These are phyloP conservation scores for Psilanteris sp. DNA, from an alignment of 1,140 invertebrate genomes.

Conservation along the genomic window DNA sequence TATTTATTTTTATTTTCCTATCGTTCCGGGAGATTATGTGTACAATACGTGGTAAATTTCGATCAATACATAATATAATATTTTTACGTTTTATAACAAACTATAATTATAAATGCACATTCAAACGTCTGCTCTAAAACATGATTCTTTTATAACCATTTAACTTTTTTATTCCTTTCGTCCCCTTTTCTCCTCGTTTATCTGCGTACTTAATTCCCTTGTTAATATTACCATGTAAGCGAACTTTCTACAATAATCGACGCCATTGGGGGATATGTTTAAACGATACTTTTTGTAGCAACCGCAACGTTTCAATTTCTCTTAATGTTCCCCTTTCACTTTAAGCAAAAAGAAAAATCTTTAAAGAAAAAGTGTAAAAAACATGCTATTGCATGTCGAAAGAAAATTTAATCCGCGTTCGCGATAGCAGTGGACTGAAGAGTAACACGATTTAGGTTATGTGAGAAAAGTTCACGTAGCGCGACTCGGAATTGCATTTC, in stretches of 20 bases:
- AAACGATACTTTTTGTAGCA: slow-evolving; percentile 32
- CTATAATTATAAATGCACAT: too few species aligned
- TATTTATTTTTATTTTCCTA: too few species aligned
- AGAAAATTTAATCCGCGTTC: slow-evolving; percentile 47
- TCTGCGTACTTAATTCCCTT: slow-evolving; percentile 9
- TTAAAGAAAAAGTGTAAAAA: slow-evolving; percentile 4
- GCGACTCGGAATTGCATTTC: slow-evolving; percentile 45
- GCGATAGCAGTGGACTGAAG: slow-evolving; percentile 52
- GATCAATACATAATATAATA: too few species aligned
- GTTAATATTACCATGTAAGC: slow-evolving; percentile 15
- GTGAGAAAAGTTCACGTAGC: slow-evolving; percentile 50
- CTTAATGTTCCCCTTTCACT: too few species aligned
- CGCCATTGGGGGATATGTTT: slow-evolving; percentile 22
- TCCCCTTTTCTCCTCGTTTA: neutral
- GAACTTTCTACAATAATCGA: slow-evolving; percentile 37
- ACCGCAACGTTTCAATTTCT: slow-evolving; percentile 39
- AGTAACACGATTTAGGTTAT: slow-evolving; percentile 58
- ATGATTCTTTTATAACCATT: too few species aligned
- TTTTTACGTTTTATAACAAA: too few species aligned
- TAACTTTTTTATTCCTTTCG: too few species aligned
- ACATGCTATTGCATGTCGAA: slow-evolving; percentile 40
- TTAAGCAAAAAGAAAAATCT: slow-evolving; percentile 3
- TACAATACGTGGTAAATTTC: too few species aligned
- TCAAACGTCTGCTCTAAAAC: too few species aligned
- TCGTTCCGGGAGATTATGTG: too few species aligned